Base-by-base conservation (phyloP, 2,797 vertebrate species). In the Halcyon badia region DNA sequence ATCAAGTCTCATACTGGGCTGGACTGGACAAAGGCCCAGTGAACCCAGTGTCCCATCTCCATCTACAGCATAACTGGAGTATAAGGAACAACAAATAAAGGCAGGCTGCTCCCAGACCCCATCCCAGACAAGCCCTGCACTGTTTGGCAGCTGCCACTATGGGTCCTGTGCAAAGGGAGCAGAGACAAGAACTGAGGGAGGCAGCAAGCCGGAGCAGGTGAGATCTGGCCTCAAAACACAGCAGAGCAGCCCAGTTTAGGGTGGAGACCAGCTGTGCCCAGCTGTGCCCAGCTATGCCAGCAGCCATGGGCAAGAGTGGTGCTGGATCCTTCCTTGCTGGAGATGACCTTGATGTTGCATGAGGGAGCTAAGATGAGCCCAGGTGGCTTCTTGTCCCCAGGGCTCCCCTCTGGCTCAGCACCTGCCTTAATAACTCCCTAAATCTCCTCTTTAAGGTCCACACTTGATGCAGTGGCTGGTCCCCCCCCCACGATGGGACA, bases 401-500 rank as follows among this genome's bases (percentile, higher is more conserved):
- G n/a, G 52, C 15, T 78, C 28, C 6, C 28, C 11, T 91, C 33
- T 71, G 85, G 25, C 69, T 39, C 42, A n/a, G 9, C 33, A 10
- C 22, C 54, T 46, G n/a, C 39, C 8, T 52, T 56, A 58, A 5
- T 7, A 60, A 33, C 10, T 56, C 28, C 31, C 49, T 26, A 41
- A 33, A 76, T 52, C n/a, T 78, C 56, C 14, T 14, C 1, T 41
- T 87, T 58, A 65, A 64, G n/a, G 5, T 69, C 52, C 7, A 1
- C 0, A 0, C 17, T 11, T 14, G 26, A 71, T n/a, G 37, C 51
- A 69, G 37, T 1, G 1, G 14, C 20, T 68, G 30, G 12, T 14
- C 2, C 9, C 10, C 8, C 4, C 5, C 4, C 17, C 0, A 0
- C 0, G 4, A 33, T 7, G 11, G 7, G 24, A 46, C 8, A 5